phyloP scores from a whole-genome alignment of 53 echinoderm and acorn worm species.

The Astropecten irregularis region DNA sequence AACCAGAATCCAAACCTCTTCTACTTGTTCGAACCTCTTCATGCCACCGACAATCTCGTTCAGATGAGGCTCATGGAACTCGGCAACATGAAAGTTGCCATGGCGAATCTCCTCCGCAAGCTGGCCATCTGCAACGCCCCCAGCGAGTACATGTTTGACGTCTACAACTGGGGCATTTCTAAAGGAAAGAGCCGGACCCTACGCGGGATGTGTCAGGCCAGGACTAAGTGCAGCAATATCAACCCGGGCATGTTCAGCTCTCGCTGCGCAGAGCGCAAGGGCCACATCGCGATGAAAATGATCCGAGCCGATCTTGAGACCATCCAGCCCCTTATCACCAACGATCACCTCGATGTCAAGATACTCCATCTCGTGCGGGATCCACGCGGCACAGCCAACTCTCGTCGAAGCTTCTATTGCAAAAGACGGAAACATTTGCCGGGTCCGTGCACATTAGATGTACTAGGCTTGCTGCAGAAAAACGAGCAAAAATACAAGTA shows the following conservation, averaged over 20 bases:
- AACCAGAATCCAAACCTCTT: slow-evolving; percentile 86
- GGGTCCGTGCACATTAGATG: slow-evolving; percentile 15
- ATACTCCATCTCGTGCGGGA: slow-evolving; percentile 89
- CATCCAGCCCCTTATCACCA: slow-evolving; percentile 68
- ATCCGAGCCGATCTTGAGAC: slow-evolving; percentile 77
- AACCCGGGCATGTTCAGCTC: slow-evolving; percentile 25
- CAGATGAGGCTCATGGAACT: slow-evolving; percentile 17
- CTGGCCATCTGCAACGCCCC: slow-evolving; percentile 67
- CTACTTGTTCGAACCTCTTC: slow-evolving; percentile 87
- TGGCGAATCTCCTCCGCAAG: slow-evolving; percentile 51
- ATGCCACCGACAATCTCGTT: slow-evolving; percentile 54
- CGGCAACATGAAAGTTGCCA: slow-evolving; percentile 17
- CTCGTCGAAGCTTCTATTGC: slow-evolving; percentile 73
- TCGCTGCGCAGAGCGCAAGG: neutral
- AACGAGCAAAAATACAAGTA: slow-evolving; percentile 5
- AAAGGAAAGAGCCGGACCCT: slow-evolving; percentile 56
- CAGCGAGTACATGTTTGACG: slow-evolving; percentile 28
- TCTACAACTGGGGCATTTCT: slow-evolving; percentile 65
- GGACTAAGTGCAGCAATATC: slow-evolving; percentile 37
- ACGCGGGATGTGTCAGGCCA: slow-evolving; percentile 36
- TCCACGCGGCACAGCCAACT: slow-evolving; percentile 89
- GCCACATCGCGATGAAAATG: slow-evolving; percentile 67
- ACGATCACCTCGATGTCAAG: slow-evolving; percentile 71
- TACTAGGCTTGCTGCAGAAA: slow-evolving; percentile 22
- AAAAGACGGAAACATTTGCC: neutral